These are phyloP conservation scores for Plectrocnemia conspersa DNA, from an alignment of 1,140 invertebrate genomes.

Conservation along the genomic window DNA sequence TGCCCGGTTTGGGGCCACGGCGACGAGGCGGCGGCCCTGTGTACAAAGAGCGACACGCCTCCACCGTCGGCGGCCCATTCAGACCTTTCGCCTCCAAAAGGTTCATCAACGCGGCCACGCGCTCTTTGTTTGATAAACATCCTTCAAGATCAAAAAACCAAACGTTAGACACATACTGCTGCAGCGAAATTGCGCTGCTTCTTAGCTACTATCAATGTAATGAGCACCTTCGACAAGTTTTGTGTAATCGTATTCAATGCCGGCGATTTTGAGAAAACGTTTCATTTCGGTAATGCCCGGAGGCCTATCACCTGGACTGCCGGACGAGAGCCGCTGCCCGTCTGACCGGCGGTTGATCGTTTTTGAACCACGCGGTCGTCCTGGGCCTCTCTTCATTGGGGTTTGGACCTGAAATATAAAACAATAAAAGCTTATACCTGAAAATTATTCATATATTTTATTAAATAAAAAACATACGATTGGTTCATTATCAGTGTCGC, in stretches of 20 bases:
- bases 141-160: constrained; percentile 39
- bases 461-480: constrained; percentile 15
- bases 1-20: constrained; percentile 39
- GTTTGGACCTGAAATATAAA: constrained; percentile 36
- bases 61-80: constrained; percentile 47
- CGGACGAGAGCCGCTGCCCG: constrained; percentile 24
- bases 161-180: constrained; percentile 12
- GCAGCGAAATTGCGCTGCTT: too few species aligned
- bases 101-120: constrained; percentile 45
- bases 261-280: constrained; percentile 49
- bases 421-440: background rate
- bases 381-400: constrained; percentile 44
- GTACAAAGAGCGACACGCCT: constrained; percentile 48
- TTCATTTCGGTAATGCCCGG: constrained; percentile 51
- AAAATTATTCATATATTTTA: background rate
- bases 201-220: too few species aligned
- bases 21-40: constrained; percentile 38
- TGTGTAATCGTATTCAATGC: constrained; percentile 49
- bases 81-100: constrained; percentile 44
- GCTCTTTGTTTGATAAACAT: constrained; percentile 50
- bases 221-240: constrained; percentile 47
- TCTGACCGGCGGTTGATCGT: constrained; percentile 36
- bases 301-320: constrained; percentile 31
- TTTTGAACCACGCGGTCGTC: constrained; percentile 47
- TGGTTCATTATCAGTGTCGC: constrained; percentile 44